Evolutionary conservation across 2,888 invertebrate species (phyloP), one percentile per base, ranked within the genome.

Genomic region (Parnassius mnemosyne): DNA sequence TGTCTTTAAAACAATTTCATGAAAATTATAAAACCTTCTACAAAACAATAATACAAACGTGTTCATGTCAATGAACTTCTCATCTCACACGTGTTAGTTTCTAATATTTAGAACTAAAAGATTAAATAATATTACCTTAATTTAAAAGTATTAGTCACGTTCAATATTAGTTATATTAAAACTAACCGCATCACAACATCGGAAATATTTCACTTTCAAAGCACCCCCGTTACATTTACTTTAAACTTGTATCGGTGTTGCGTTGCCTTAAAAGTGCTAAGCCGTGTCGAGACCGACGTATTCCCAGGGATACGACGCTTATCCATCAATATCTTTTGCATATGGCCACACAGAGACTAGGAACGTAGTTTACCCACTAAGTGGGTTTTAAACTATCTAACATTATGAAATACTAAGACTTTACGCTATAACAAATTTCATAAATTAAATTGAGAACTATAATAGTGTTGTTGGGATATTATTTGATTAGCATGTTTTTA

Each of bases 251-350:
- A 67, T 56, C 69, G 69, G 71, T 69, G 66, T 72, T 67, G 66
- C 70, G 75, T 77, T 77, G 79, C 81, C 83, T 84, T 83, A 84
- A 88, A 87, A 92, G 92, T 92, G 92, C 90, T 86, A 89, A 89
- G 88, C 81, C 92, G 85, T 92, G 92, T 92, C 67, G 92, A 79
- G 92, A 86, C 87, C 78, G 65, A 53, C 49, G 71, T 82, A 88
- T 89, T 92, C 91, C 92, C 87, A 68, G 79, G 83, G 84, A 80
- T 76, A 80, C 76, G 75, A 65, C 78, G 75, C 85, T 83, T 89
- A 92, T 91, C 92, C 92, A 90, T 92, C 92, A 92, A 92, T 92
- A 92, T 85, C 84, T 89, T 85, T 89, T 89, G 89, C 90, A 91
- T 91, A 89, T 75, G 71, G 73, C 68, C 61, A 56, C 25, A 58